Percentiles rank a stretch among this genome's conserved stretches.
These are phyloP conservation scores for Centropyge bicolor DNA, from an alignment of 2,797 vertebrate genomes.

Conservation along the genomic window DNA sequence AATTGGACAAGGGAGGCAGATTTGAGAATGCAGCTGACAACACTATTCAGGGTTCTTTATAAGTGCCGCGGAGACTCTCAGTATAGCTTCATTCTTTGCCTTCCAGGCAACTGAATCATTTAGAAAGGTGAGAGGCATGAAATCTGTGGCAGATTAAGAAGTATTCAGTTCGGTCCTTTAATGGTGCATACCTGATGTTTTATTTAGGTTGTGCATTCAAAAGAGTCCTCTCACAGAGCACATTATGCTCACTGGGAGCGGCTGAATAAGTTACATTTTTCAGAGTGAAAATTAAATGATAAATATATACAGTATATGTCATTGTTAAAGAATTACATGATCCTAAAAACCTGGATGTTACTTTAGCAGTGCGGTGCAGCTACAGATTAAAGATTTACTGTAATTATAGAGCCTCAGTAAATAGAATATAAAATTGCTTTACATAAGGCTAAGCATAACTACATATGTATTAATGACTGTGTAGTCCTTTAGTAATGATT, in stretches of 20 bases:
- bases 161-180: constrained; percentile 83
- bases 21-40: constrained; percentile 67
- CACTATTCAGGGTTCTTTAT: constrained; percentile 58
- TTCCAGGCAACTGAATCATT: constrained; percentile 73
- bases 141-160: constrained; percentile 66
- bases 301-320: constrained; percentile 4
- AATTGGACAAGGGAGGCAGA: constrained; percentile 68
- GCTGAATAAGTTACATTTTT: constrained; percentile 22
- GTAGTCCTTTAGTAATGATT: constrained; percentile 1
- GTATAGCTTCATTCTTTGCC: constrained; percentile 49
- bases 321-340: constrained; percentile 15
- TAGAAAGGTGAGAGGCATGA: constrained; percentile 66
- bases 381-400: constrained; percentile 5
- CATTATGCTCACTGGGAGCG: constrained; percentile 27
- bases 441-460: not conserved
- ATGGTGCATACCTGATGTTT: constrained; percentile 83
- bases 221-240: constrained; percentile 41
- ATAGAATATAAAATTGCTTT: not conserved
- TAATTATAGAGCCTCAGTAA: not conserved
- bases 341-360: not conserved
- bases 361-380: not conserved
- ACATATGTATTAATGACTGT: not conserved
- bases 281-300: constrained; percentile 18
- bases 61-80: constrained; percentile 39
- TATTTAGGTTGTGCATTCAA: constrained; percentile 83